Evolutionary conservation across 2,888 invertebrate genomes (phyloP).

Genomic region (Axea sp.): DNA sequence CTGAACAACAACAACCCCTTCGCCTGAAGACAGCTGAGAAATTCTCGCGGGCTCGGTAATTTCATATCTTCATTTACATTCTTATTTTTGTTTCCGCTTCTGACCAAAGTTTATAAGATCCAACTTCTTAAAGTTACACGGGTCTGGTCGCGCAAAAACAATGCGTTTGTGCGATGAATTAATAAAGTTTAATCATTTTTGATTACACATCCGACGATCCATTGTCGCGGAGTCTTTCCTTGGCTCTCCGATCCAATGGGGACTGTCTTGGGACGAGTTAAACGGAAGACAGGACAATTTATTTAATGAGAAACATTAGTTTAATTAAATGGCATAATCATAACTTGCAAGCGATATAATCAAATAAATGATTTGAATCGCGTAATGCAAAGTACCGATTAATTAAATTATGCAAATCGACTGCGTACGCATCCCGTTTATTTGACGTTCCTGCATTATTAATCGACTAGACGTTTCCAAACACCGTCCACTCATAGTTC

Average conservation of each 20-base stretch:
- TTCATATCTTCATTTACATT: constrained; percentile 60
- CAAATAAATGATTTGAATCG: constrained; percentile 38
- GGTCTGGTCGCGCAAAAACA: constrained; percentile 13
- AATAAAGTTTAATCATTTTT: constrained; percentile 14
- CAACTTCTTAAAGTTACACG: constrained; percentile 41
- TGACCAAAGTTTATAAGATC: constrained; percentile 46
- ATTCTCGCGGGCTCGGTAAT: constrained; percentile 56
- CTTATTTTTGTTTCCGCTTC: constrained; percentile 40
- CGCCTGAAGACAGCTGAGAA: constrained; percentile 53
- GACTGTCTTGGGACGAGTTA: constrained; percentile 2
- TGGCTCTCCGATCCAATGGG: neutral
- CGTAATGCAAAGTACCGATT: constrained; percentile 25
- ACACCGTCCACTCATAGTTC: constrained; percentile 24
- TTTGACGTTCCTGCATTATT: constrained; percentile 25
- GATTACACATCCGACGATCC: neutral
- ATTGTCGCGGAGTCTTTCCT: neutral
- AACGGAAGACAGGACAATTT: constrained; percentile 3
- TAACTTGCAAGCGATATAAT: constrained; percentile 19
- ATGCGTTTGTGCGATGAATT: constrained; percentile 20
- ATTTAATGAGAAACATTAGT: constrained; percentile 15
- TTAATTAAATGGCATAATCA: constrained; percentile 32
- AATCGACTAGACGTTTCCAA: constrained; percentile 10
- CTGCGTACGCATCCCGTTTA: constrained; percentile 13
- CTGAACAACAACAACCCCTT: constrained; percentile 50
- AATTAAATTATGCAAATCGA: constrained; percentile 47